Percentiles rank a stretch among this genome's conserved stretches.
Conservation (phyloP, 1,140 invertebrate species). For the Ladona fulva region DNA sequence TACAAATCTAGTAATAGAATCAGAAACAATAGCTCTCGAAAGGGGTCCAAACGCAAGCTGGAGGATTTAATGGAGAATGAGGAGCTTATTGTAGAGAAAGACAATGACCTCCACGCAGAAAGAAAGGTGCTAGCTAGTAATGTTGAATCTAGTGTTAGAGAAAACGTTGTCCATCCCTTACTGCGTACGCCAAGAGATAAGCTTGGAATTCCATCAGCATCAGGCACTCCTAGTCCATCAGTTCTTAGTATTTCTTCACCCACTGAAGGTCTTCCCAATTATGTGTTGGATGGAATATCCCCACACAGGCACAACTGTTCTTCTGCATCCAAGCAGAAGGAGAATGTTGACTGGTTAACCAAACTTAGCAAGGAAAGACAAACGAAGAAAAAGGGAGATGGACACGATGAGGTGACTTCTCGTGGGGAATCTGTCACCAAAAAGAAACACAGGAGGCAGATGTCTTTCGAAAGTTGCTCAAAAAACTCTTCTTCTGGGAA, state of each 20-base stretch:
- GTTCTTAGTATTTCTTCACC: constrained; percentile 43
- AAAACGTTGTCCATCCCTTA: too few relatives aligned
- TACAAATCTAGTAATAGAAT: background rate
- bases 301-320: constrained; percentile 61
- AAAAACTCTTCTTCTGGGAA: background rate
- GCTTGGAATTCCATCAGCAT: background rate
- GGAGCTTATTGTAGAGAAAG: constrained; percentile 16
- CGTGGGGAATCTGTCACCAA: background rate
- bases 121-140: background rate
- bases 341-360: constrained; percentile 61
- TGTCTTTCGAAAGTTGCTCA: background rate
- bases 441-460: background rate
- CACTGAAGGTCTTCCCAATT: constrained; percentile 67
- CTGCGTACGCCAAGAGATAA: background rate
- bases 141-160: constrained; percentile 22
- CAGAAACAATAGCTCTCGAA: background rate
- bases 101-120: constrained; percentile 24
- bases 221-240: background rate
- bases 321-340: constrained; percentile 52
- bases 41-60: background rate
- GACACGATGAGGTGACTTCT: background rate
- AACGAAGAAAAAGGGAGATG: background rate
- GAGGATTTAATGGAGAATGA: background rate
- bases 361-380: constrained; percentile 49
- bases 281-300: constrained; percentile 60